Evolutionary conservation across 2,888 invertebrate genomes (phyloP).

Genomic region (Stomorhina lunata): DNA sequence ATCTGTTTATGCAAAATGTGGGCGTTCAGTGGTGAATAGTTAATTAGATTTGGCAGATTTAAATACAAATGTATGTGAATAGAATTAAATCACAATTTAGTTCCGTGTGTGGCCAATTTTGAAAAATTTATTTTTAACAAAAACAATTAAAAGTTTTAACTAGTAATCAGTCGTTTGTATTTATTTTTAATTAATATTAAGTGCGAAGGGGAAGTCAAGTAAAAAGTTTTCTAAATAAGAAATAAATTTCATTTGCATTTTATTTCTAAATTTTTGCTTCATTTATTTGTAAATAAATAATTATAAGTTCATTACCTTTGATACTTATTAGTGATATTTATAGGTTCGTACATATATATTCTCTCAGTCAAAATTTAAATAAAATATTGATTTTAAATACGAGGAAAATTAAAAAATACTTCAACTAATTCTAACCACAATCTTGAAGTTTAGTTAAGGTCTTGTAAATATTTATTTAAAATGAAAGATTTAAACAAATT

Average conservation of each 20-base stretch:
- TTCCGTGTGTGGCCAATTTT: slow-evolving; percentile 30
- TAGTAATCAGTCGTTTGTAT: not conserved
- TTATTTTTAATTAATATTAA: not conserved
- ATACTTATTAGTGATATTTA: not conserved
- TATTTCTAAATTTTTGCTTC: no score
- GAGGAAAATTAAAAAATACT: slow-evolving; percentile 16
- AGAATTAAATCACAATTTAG: not conserved
- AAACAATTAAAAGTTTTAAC: slow-evolving; percentile 14
- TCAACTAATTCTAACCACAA: no score
- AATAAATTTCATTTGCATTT: no score
- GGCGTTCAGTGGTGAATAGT: not conserved
- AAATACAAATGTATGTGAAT: not conserved
- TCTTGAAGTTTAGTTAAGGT: no score
- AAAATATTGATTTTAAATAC: slow-evolving; percentile 31
- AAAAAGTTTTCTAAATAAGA: no score
- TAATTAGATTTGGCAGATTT: not conserved
- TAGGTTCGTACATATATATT: no score
- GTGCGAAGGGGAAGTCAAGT: no score
- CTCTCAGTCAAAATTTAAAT: not conserved
- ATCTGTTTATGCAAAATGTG: not conserved
- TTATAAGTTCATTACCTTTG: not conserved
- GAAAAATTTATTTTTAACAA: not conserved
- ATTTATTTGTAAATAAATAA: not conserved
- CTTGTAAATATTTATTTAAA: no score
- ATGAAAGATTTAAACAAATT: no score